Percentiles rank a stretch among this genome's conserved stretches.
Evolutionary conservation across 2,797 vertebrate genomes (phyloP).

Genomic region (Masticophis lateralis): DNA sequence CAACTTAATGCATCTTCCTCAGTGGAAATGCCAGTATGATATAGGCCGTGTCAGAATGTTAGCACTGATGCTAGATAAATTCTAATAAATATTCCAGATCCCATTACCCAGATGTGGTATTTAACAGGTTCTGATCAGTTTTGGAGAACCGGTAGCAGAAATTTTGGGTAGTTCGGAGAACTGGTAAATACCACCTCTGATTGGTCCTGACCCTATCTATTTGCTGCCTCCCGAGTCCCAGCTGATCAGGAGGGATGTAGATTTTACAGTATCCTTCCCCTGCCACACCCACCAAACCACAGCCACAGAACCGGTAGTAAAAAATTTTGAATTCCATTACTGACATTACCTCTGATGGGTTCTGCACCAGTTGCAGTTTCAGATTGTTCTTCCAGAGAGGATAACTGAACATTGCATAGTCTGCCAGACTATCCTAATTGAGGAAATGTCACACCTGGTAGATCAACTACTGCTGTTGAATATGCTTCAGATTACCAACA

Average conservation of each 20-base stretch:
- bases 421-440: neutral
- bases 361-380: neutral
- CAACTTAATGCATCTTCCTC: neutral
- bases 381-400: neutral
- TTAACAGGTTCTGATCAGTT: no score
- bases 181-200: no score
- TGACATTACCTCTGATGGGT: neutral
- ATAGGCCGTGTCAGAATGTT: neutral
- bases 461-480: neutral
- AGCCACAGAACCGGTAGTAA: no score
- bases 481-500: neutral
- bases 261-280: no score
- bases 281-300: no score
- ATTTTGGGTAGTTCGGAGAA: no score
- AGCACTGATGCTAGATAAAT: neutral
- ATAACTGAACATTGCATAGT: neutral
- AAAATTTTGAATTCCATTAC: no score
- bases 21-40: neutral
- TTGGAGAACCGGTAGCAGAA: no score
- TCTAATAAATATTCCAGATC: neutral
- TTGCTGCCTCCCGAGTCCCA: no score
- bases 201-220: no score
- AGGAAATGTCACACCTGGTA: neutral
- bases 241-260: no score
- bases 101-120: neutral